These are phyloP conservation scores for Hydrochoerus hydrochaeris DNA, from an alignment of 2,113 vertebrate genomes.

Conservation along the genomic window DNA sequence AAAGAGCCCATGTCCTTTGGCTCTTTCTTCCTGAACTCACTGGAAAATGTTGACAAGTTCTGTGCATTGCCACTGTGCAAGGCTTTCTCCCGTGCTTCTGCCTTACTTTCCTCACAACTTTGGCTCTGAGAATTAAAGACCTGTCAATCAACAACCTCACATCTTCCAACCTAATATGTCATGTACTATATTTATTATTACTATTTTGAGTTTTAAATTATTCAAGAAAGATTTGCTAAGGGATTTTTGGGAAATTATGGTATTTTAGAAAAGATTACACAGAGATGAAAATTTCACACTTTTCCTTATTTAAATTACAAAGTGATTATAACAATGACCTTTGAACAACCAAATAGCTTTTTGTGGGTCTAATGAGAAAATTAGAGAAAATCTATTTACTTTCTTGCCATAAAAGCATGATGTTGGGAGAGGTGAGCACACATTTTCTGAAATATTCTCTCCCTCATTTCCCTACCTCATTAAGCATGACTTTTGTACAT, in stretches of 20 bases:
- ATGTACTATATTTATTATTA: not conserved
- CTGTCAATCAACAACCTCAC: not conserved
- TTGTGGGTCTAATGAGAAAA: not conserved
- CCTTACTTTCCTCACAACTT: not conserved
- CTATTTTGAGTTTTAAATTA: constrained; percentile 28
- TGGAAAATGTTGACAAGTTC: not conserved
- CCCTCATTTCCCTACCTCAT: not conserved
- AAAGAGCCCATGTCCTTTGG: not conserved
- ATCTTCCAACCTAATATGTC: constrained; percentile 7
- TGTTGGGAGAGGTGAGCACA: constrained; percentile 17
- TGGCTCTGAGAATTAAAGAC: constrained; percentile 18
- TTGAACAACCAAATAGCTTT: constrained; percentile 36
- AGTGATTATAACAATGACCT: not conserved
- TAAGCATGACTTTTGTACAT: constrained; percentile 28
- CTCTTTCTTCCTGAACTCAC: not conserved
- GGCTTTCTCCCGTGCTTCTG: not conserved
- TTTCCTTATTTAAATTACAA: constrained; percentile 29
- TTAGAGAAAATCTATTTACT: constrained; percentile 33
- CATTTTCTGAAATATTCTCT: constrained; percentile 9
- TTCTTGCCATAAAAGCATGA: constrained; percentile 28
- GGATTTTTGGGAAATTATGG: not conserved
- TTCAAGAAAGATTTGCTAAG: constrained; percentile 32
- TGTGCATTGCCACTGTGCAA: not conserved
- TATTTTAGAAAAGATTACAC: not conserved
- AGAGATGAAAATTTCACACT: not conserved